phyloP scores from a whole-genome alignment of 2,797 vertebrate species.

The Malacoraja senta region DNA sequence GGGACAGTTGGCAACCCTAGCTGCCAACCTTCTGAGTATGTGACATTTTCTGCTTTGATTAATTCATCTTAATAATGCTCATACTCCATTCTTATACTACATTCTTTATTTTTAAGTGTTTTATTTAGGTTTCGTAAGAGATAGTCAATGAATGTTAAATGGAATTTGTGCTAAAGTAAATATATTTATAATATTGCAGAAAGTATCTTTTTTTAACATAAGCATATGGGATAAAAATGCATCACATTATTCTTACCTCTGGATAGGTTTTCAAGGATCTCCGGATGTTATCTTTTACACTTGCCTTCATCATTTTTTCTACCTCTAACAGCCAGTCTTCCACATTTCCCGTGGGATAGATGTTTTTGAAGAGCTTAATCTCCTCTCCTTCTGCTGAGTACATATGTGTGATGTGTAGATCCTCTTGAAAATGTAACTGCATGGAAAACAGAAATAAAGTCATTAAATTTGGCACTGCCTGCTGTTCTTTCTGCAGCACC shows the following conservation, averaged over 20 bases:
- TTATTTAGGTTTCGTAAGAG: background rate
- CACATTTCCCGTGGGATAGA: slow-evolving; percentile 73
- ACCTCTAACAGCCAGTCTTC: slow-evolving; percentile 81
- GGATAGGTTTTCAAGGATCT: slow-evolving; percentile 67
- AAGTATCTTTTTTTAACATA: background rate
- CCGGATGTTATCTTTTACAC: slow-evolving; percentile 70
- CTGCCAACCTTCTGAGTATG: background rate
- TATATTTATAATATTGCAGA: background rate
- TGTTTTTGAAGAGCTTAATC: slow-evolving; percentile 61
- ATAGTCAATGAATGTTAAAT: background rate
- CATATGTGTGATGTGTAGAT: slow-evolving; percentile 85
- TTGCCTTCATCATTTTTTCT: slow-evolving; percentile 79
- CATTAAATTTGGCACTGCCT: background rate
- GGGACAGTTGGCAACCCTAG: no score
- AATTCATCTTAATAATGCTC: background rate
- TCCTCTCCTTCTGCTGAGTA: slow-evolving; percentile 83
- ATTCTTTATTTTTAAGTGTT: background rate
- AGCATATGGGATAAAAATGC: accelerated
- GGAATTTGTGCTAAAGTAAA: background rate
- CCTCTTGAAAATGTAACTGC: slow-evolving; percentile 79
- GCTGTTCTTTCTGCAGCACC: no score
- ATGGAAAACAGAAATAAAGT: background rate
- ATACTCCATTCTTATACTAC: background rate
- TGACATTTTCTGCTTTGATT: background rate
- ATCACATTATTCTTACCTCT: slow-evolving; percentile 53